phyloP scores from a whole-genome alignment of 2,888 invertebrate genomes.

The Drosophila silvestris region DNA sequence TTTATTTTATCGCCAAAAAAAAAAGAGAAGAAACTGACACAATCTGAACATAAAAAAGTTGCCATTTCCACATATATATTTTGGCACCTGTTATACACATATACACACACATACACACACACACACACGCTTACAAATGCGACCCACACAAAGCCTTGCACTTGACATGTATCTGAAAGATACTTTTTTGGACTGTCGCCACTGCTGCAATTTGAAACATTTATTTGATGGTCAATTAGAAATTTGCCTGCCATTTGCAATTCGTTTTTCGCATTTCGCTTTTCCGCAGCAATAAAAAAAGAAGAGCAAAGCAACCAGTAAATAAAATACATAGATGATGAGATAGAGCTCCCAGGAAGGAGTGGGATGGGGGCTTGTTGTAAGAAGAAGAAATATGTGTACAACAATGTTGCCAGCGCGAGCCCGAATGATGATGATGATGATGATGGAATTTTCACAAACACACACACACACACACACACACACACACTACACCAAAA shows the following conservation, averaged over 20 bases:
- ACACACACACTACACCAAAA: conserved; percentile 13
- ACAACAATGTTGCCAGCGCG: conserved; percentile 68
- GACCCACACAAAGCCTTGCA: conserved; percentile 50
- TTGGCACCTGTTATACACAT: conserved; percentile 73
- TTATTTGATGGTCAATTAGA: conserved; percentile 76
- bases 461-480: conserved; percentile 21
- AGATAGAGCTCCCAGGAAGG: conserved; percentile 52
- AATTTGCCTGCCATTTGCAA: conserved; percentile 68
- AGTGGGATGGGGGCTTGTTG: conserved; percentile 18
- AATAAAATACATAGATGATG: conserved; percentile 68
- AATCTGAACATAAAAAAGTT: conserved; percentile 63
- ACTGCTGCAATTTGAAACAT: conserved; percentile 56
- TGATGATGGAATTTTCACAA: conserved; percentile 76
- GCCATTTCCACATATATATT: conserved; percentile 54
- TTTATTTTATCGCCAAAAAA: conserved; percentile 39
- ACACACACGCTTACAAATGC: neutral
- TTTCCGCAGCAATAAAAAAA: conserved; percentile 63
- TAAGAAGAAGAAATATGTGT: conserved; percentile 73
- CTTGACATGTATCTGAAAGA: conserved; percentile 62
- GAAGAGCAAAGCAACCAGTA: conserved; percentile 56
- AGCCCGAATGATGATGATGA: conserved; percentile 55
- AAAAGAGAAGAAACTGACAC: conserved; percentile 22
- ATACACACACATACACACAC: conserved; percentile 12
- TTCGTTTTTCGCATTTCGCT: conserved; percentile 59
- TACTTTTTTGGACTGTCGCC: conserved; percentile 40